Evolutionary conservation across 2,113 vertebrate species (phyloP).

Genomic region (Thamnophis sirtalis): DNA sequence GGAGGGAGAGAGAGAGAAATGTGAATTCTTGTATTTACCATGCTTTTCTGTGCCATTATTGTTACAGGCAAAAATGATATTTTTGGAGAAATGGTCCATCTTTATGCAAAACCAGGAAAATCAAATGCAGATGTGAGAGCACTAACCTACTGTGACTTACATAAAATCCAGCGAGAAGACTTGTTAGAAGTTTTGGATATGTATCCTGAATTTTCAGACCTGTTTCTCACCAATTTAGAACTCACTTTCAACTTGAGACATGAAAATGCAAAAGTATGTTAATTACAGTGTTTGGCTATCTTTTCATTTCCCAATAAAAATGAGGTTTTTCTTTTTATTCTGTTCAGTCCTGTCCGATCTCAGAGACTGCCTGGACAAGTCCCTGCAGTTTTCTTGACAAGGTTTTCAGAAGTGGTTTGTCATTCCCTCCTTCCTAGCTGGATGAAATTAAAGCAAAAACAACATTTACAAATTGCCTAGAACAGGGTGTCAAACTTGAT

Average conservation of each 20-base stretch:
- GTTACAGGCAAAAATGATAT: conserved; percentile 94
- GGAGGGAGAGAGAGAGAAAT: not conserved
- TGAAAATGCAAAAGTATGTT: conserved; percentile 81
- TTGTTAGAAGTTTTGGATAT: conserved; percentile 95
- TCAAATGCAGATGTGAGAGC: conserved; percentile 95
- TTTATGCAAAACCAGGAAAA: conserved; percentile 92
- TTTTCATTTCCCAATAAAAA: not conserved
- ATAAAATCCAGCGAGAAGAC: conserved; percentile 95
- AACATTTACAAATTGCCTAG: not conserved
- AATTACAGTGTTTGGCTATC: not conserved
- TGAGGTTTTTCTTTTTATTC: not conserved
- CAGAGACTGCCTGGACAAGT: not conserved
- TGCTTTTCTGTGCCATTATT: conserved; percentile 20
- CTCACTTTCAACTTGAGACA: conserved; percentile 96
- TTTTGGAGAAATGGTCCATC: conserved; percentile 97
- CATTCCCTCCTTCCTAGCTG: not conserved
- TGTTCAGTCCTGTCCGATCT: not conserved
- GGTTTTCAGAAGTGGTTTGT: not conserved
- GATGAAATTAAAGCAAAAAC: not conserved
- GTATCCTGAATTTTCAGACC: conserved; percentile 97
- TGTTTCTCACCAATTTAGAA: conserved; percentile 93
- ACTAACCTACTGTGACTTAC: conserved; percentile 95
- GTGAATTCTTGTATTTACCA: conserved; percentile 19
- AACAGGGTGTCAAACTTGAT: too few species aligned
- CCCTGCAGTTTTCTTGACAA: not conserved